A percentile compares a stretch with the other conserved stretches of the same genome.
These are phyloP conservation scores for Tragelaphus imberbis DNA, from an alignment of 2,113 vertebrate genomes.

Conservation along the genomic window DNA sequence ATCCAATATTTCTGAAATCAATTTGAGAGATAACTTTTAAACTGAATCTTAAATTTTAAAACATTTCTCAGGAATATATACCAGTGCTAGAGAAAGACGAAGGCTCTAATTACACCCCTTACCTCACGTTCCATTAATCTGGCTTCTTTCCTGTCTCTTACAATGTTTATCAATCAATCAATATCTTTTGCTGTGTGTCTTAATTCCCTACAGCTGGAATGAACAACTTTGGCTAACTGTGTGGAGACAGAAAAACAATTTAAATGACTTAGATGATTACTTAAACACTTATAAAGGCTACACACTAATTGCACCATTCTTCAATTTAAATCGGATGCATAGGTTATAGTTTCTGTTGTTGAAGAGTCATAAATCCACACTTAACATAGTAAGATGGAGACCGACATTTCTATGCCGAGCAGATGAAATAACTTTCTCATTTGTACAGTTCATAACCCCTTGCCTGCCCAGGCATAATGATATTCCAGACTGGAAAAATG, in stretches of 20 bases:
- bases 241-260: neutral
- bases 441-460: constrained; percentile 63
- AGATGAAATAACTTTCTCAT: constrained; percentile 38
- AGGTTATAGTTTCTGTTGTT: neutral
- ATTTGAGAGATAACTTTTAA: neutral
- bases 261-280: neutral
- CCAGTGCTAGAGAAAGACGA: neutral
- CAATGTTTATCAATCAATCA: neutral
- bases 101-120: neutral
- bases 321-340: neutral
- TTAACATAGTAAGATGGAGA: neutral
- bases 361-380: neutral
- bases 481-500: constrained; percentile 65
- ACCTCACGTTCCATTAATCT: neutral
- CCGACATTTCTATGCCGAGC: neutral
- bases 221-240: neutral
- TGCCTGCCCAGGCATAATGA: constrained; percentile 44
- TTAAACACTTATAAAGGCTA: neutral
- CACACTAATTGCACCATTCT: neutral
- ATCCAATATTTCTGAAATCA: neutral
- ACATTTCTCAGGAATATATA: neutral
- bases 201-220: neutral
- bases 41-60: neutral
- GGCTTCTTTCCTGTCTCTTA: neutral
- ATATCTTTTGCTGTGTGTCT: neutral